Conservation (phyloP, 2,888 invertebrate genomes). For the Cinara cedri region DNA sequence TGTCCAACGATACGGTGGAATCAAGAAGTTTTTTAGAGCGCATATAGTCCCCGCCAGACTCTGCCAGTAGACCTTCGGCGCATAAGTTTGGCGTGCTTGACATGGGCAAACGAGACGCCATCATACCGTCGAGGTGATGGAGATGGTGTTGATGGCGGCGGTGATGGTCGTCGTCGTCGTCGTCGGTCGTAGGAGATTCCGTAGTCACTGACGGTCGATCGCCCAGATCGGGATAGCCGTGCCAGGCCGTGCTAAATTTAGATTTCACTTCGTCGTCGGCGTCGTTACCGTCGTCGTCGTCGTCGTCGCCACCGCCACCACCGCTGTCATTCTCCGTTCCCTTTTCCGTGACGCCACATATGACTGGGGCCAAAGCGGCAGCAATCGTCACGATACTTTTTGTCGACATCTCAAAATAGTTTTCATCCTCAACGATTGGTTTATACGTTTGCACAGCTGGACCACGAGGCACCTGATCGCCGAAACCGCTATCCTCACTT, state of each 20-base stretch:
- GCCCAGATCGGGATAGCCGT: constrained; percentile 62
- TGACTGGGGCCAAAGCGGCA: constrained; percentile 57
- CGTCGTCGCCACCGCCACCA: constrained; percentile 58
- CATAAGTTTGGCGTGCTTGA: constrained; percentile 70
- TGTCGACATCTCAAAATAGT: constrained; percentile 58
- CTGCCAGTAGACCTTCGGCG: constrained; percentile 57
- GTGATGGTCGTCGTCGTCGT: constrained; percentile 23
- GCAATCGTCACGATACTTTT: constrained; percentile 58
- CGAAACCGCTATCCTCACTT: constrained; percentile 77
- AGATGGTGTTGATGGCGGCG: neutral
- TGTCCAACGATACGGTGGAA: constrained; percentile 59
- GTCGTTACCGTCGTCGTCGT: constrained; percentile 61
- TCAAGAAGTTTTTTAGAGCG: constrained; percentile 51
- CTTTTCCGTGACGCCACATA: constrained; percentile 40
- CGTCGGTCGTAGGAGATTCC: constrained; percentile 52
- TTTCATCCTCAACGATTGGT: constrained; percentile 58
- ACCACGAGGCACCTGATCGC: constrained; percentile 61
- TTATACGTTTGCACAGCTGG: constrained; percentile 55
- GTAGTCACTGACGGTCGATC: constrained; percentile 58
- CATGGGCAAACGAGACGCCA: constrained; percentile 61
- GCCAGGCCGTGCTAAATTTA: constrained; percentile 61
- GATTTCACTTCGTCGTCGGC: constrained; percentile 59
- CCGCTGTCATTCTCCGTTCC: constrained; percentile 31
- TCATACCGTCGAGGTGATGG: constrained; percentile 38
- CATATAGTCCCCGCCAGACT: constrained; percentile 35